Conservation (phyloP, 2,113 vertebrate species). For the Amphiprion ocellaris region DNA sequence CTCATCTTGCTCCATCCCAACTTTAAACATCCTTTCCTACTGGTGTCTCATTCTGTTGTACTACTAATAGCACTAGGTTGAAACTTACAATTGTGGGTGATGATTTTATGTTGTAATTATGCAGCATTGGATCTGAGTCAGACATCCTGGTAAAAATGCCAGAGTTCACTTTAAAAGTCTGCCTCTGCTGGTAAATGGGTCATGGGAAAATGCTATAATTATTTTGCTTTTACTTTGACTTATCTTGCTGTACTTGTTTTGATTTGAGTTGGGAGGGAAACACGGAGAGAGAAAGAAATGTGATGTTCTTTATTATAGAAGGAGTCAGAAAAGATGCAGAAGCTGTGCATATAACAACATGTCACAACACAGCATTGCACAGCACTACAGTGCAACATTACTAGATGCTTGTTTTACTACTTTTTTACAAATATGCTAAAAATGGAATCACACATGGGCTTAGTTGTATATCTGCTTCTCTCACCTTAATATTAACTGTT, state of each 20-base stretch:
- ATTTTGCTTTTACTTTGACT: conserved; percentile 3
- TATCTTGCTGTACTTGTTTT: conserved; percentile 21
- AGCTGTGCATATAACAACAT: background rate
- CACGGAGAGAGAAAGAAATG: background rate
- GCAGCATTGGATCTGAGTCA: conserved; percentile 31
- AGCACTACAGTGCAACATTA: background rate
- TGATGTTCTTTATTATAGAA: background rate
- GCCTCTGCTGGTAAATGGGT: conserved; percentile 39
- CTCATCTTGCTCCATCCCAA: background rate
- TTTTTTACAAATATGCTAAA: background rate
- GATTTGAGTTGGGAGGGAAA: conserved; percentile 13
- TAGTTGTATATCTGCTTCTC: background rate
- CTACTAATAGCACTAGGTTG: background rate
- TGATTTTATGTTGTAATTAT: conserved; percentile 1
- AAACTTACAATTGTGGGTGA: background rate
- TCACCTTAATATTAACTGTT: background rate
- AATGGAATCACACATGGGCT: background rate
- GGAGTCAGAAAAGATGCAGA: background rate
- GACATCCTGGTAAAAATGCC: conserved; percentile 37
- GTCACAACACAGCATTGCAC: background rate
- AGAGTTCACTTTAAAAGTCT: conserved; percentile 18
- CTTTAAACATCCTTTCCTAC: background rate
- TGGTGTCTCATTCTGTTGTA: background rate
- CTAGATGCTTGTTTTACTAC: background rate
- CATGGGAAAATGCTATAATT: conserved; percentile 60